Evolutionary conservation across 2,797 vertebrate genomes (phyloP), one percentile per base, ranked within the genome.

Genomic region (Takifugu ocellatus): DNA sequence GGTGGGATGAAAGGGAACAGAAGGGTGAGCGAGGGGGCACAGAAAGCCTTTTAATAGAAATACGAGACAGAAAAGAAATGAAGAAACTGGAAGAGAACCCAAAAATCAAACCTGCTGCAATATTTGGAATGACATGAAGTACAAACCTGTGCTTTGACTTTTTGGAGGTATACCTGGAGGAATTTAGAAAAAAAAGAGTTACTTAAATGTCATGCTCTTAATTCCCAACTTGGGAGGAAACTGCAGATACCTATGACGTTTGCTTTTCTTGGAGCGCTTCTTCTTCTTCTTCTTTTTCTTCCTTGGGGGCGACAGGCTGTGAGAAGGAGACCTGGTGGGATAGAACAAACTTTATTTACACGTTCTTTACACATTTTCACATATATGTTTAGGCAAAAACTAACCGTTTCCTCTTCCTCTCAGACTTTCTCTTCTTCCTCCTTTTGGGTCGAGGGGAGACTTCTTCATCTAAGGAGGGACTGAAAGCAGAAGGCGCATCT

Each of bases 271-370:
- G 25, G 96, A 94, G 83, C 89, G 94, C 88, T 95, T 98, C 93
- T 96, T 97, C 87, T 95, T 98, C 79, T 96, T 98, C 89, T 97
- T 98, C 68, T 98, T 99, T 86, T 95, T 99, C 81, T 94, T 98
- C 88, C 93, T 94, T 59, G 91, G 88, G 2, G 95, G 96, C 0
- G 93, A 96, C 57, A 91, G 91, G 79, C 95, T 98, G 53, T 90
- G 91, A 47, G 95, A 97, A 0, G 90, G 93, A 84, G 94, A 96
- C 90, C 97, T 98, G 64, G 27, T 12, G 10, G 47, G 74, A 21
- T 25, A 10, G 15, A 26, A 6, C 6, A 25, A 47, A 27, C 7
- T 25, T 48, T 21, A 3, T 48, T 21, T 25, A 21, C 11, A 25
- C 9, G 6, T 24, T 11, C 5, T 24, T 48, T 48, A 21, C n/a